Percentiles rank a stretch among this genome's conserved stretches.
phyloP scores from a whole-genome alignment of 2,888 invertebrate genomes.

The Dasypogon diadema region DNA sequence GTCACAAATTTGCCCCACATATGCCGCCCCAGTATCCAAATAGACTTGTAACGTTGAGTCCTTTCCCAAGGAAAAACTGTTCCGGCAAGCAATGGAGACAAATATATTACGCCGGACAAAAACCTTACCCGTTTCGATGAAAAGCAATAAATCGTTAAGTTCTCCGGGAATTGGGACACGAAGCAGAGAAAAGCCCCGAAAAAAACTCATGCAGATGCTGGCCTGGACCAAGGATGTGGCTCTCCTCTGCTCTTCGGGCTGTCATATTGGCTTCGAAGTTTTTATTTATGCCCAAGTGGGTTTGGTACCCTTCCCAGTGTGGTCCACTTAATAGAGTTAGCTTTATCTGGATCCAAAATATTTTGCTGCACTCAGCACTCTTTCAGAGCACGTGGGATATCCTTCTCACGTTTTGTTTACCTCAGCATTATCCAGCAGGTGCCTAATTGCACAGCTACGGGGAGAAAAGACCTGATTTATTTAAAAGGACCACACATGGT shows the following conservation, averaged over 20 bases:
- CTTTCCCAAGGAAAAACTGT: neutral
- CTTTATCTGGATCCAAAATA: neutral
- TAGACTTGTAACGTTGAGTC: neutral
- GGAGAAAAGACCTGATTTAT: neutral
- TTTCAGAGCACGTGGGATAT: neutral
- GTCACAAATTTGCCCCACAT: neutral
- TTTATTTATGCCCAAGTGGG: slow-evolving; percentile 9
- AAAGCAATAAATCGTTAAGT: slow-evolving; percentile 33
- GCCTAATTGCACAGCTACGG: slow-evolving; percentile 14
- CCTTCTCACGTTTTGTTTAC: slow-evolving; percentile 10
- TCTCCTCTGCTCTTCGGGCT: neutral
- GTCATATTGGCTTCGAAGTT: slow-evolving; percentile 17
- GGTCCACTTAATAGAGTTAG: slow-evolving; percentile 10
- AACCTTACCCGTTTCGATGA: neutral
- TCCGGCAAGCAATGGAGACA: neutral
- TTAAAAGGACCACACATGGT: slow-evolving; percentile 12
- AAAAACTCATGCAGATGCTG: neutral
- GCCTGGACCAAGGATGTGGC: neutral
- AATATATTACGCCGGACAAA: slow-evolving; percentile 15
- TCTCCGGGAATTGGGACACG: neutral
- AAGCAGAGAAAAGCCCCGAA: neutral
- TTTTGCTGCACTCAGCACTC: slow-evolving; percentile 19
- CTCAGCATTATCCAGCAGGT: neutral
- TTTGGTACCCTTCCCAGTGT: neutral
- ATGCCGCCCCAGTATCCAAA: neutral